A percentile compares a stretch with the other conserved stretches of the same genome.
Evolutionary conservation across 2,113 vertebrate species (phyloP).

Genomic region (Nasalis larvatus): DNA sequence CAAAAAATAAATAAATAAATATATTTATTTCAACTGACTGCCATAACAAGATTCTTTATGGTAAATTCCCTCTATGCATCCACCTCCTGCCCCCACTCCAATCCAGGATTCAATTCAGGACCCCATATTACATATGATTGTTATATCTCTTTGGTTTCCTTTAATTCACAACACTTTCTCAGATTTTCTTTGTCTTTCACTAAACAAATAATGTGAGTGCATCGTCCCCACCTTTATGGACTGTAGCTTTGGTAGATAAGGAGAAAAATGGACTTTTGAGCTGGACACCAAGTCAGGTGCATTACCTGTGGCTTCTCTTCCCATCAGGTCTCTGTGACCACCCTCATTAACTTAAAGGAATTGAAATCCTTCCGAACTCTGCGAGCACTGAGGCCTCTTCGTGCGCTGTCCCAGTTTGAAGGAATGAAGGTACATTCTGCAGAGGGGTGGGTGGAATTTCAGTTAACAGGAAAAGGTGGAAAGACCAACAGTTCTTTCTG

Average conservation of each 20-base stretch:
- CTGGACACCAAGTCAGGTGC: background rate
- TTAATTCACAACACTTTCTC: background rate
- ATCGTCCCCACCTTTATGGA: background rate
- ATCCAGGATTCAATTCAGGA: background rate
- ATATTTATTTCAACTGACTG: background rate
- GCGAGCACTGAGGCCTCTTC: conserved; percentile 93
- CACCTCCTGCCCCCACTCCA: rapidly evolving
- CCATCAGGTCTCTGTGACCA: conserved; percentile 71
- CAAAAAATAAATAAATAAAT: too few species aligned
- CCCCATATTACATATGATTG: background rate
- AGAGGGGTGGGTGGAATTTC: background rate
- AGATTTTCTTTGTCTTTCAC: background rate
- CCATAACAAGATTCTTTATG: background rate
- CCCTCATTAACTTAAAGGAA: background rate
- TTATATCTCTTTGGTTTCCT: background rate
- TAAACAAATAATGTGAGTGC: background rate
- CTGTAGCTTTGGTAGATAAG: background rate
- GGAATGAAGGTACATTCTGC: conserved; percentile 85
- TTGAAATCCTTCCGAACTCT: conserved; percentile 95
- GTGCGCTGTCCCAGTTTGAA: conserved; percentile 92
- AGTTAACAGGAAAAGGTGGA: background rate
- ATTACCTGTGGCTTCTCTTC: background rate
- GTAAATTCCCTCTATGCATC: background rate
- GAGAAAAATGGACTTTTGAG: background rate
- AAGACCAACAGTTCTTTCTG: background rate